Conservation (phyloP, 1,140 invertebrate genomes). For the Cyclina sinensis region DNA sequence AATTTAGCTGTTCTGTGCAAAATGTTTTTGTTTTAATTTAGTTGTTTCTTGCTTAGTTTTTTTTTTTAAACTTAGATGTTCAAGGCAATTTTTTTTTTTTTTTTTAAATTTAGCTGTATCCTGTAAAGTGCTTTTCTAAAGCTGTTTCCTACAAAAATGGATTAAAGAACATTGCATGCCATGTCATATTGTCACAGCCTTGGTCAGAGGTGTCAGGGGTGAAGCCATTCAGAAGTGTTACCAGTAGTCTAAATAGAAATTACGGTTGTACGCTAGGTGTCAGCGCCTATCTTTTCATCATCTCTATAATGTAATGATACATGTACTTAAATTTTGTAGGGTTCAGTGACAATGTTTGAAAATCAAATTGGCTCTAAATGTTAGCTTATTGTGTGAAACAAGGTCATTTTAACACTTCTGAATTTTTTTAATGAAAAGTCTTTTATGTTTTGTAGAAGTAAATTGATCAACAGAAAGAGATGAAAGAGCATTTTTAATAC, state of each 20-base stretch:
- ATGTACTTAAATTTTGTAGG: constrained; percentile 2
- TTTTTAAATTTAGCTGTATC: too few species aligned
- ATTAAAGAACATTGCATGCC: neutral
- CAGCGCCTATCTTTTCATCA: neutral
- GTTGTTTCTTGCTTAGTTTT: too few species aligned
- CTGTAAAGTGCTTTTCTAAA: too few species aligned
- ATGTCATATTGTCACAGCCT: neutral
- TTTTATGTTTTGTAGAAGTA: neutral
- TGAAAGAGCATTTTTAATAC: neutral
- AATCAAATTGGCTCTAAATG: constrained; percentile 13
- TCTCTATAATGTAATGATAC: constrained; percentile 17
- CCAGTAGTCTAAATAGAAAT: neutral
- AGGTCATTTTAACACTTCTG: neutral
- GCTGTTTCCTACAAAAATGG: too few species aligned
- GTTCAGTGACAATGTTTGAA: constrained; percentile 18
- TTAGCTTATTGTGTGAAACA: neutral
- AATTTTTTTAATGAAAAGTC: neutral
- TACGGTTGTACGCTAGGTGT: constrained; percentile 7
- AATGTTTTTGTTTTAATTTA: too few species aligned
- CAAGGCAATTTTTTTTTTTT: too few species aligned
- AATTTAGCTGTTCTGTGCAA: too few species aligned
- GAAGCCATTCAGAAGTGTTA: neutral
- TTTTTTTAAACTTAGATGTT: too few species aligned
- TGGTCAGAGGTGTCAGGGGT: too few species aligned
- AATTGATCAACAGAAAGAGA: neutral